Conservation (phyloP, 2,888 invertebrate genomes). For the Cataglyphis albicans region DNA sequence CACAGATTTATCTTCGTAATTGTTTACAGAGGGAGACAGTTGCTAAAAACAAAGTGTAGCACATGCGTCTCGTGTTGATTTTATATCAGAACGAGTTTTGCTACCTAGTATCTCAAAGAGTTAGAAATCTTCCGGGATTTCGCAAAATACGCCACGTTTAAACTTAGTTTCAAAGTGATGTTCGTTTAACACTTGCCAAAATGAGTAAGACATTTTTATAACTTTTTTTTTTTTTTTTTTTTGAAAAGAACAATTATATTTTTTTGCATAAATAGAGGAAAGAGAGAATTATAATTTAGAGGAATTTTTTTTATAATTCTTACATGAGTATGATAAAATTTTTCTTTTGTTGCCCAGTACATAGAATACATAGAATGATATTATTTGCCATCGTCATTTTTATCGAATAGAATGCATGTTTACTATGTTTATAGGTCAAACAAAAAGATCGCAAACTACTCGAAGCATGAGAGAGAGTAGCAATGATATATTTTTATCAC, state of each 20-base stretch:
- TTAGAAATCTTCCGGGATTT: not conserved
- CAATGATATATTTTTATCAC: conserved; percentile 2
- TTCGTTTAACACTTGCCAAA: not conserved
- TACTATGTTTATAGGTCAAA: conserved; percentile 14
- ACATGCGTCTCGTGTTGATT: not conserved
- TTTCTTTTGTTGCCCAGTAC: not conserved
- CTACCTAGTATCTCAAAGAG: not conserved
- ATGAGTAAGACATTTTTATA: conserved; percentile 34
- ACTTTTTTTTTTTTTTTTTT: not conserved
- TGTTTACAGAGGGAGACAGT: conserved; percentile 14
- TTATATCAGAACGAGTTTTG: not conserved
- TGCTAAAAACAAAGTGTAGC: not conserved
- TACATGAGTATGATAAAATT: not conserved
- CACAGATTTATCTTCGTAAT: not conserved
- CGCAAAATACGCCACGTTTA: not conserved
- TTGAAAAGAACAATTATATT: not conserved
- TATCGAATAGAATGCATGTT: not conserved
- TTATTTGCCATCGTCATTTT: not conserved
- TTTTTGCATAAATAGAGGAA: not conserved
- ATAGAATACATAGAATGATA: not conserved
- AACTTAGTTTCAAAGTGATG: not conserved
- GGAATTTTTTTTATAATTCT: not conserved
- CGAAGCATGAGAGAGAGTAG: not conserved
- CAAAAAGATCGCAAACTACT: not conserved
- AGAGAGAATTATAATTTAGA: not conserved